These are phyloP conservation scores for Scaptomyza graminum DNA, from an alignment of 1,140 invertebrate species.

Conservation along the genomic window DNA sequence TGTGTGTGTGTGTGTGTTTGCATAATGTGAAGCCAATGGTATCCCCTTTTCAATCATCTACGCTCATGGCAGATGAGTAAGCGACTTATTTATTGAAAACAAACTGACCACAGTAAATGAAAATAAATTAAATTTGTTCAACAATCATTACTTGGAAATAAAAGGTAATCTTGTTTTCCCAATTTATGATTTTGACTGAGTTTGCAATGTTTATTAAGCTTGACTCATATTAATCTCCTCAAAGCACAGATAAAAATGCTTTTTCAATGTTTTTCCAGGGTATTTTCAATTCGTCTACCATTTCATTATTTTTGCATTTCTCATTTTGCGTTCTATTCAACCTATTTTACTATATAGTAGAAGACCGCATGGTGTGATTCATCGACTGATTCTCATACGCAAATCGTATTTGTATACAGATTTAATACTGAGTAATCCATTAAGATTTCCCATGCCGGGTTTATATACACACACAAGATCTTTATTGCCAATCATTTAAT, in stretches of 20 bases:
- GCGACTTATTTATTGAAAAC: too few relatives aligned
- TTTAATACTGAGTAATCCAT: constrained; percentile 17
- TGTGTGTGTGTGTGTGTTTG: constrained; percentile 14
- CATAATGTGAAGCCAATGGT: constrained; percentile 27
- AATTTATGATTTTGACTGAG: too few relatives aligned
- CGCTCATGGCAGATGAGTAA: constrained; percentile 36
- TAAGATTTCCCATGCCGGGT: neutral
- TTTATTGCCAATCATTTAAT: constrained; percentile 1
- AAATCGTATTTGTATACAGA: constrained; percentile 20
- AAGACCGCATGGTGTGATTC: constrained; percentile 26
- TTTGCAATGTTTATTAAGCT: too few relatives aligned
- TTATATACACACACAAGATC: neutral
- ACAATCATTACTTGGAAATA: too few relatives aligned
- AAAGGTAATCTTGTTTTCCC: too few relatives aligned
- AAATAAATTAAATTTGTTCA: too few relatives aligned
- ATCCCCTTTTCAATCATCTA: constrained; percentile 23
- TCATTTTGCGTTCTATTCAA: neutral
- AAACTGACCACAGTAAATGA: too few relatives aligned
- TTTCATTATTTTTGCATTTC: neutral
- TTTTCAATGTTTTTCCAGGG: too few relatives aligned
- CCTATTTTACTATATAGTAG: constrained; percentile 13
- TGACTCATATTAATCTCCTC: too few relatives aligned
- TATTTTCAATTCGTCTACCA: too few relatives aligned
- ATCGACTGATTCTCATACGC: constrained; percentile 10
- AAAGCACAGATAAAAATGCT: too few relatives aligned